Evolutionary conservation across 2,113 vertebrate genomes (phyloP).

Genomic region (Perca flavescens): DNA sequence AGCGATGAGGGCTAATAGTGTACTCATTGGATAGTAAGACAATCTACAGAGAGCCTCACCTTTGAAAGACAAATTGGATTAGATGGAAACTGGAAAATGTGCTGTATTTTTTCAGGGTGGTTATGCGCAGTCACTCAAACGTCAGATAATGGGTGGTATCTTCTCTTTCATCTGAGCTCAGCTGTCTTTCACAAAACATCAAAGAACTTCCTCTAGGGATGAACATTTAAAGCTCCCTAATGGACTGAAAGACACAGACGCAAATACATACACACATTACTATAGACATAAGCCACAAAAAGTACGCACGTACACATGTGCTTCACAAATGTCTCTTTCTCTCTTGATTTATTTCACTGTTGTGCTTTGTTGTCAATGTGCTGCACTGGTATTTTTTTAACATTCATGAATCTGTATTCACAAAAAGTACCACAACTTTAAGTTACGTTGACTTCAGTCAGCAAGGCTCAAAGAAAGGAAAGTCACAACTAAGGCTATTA

Average conservation of each 20-base stretch:
- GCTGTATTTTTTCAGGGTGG: slow-evolving; percentile 19
- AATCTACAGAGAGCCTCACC: background rate
- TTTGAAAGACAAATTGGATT: background rate
- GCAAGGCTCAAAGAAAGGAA: background rate
- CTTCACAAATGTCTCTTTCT: background rate
- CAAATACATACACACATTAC: background rate
- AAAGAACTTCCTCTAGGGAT: slow-evolving; percentile 55
- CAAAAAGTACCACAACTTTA: background rate
- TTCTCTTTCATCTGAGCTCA: slow-evolving; percentile 52
- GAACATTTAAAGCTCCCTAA: slow-evolving; percentile 12
- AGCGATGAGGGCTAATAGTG: background rate
- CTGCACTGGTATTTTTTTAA: background rate
- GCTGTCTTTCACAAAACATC: slow-evolving; percentile 51
- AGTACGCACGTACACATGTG: background rate
- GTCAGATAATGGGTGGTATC: slow-evolving; percentile 35
- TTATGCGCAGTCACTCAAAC: slow-evolving; percentile 47
- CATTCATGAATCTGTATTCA: background rate
- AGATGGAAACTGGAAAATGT: slow-evolving; percentile 23
- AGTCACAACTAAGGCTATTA: background rate
- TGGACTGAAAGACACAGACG: slow-evolving; percentile 14
- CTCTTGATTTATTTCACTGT: background rate
- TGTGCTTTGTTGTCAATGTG: background rate
- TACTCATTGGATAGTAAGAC: background rate
- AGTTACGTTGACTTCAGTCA: background rate
- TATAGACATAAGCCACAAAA: background rate